These are phyloP conservation scores for Esox niger DNA, from an alignment of 2,113 vertebrate genomes.

Conservation along the genomic window DNA sequence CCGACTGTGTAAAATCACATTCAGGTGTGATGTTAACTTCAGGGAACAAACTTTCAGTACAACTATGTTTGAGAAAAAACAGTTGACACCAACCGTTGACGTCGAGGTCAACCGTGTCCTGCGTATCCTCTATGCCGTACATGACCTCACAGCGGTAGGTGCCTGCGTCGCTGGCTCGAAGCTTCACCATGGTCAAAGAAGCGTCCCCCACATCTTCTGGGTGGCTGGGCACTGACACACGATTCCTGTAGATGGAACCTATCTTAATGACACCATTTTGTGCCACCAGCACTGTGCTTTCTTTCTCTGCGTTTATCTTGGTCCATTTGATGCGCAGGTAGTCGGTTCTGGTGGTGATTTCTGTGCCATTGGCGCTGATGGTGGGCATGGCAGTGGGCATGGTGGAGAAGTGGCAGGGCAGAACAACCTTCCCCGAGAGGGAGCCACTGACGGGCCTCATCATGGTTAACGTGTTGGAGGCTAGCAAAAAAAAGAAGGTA, in stretches of 20 bases:
- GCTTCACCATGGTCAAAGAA: slow-evolving; percentile 85
- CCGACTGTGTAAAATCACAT: not conserved
- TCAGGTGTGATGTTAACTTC: not conserved
- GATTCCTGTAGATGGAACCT: slow-evolving; percentile 81
- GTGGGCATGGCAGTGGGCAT: slow-evolving; percentile 80
- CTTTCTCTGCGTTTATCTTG: slow-evolving; percentile 80
- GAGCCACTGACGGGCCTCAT: slow-evolving; percentile 78
- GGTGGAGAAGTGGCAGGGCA: slow-evolving; percentile 89
- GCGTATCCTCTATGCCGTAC: slow-evolving; percentile 90
- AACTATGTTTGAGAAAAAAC: too few species aligned
- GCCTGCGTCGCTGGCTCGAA: slow-evolving; percentile 89
- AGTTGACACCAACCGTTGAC: slow-evolving; percentile 82
- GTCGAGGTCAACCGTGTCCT: slow-evolving; percentile 79
- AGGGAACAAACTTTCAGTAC: not conserved
- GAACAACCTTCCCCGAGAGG: slow-evolving; percentile 84
- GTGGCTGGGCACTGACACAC: slow-evolving; percentile 86
- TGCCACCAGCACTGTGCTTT: slow-evolving; percentile 88
- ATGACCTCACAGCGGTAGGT: slow-evolving; percentile 93
- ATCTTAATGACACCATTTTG: slow-evolving; percentile 92
- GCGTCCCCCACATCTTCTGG: slow-evolving; percentile 85
- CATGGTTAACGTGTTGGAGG: slow-evolving; percentile 49
- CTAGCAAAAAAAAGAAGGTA: slow-evolving; percentile 53
- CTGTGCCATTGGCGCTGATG: slow-evolving; percentile 62
- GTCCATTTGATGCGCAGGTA: slow-evolving; percentile 95
- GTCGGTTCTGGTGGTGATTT: slow-evolving; percentile 64